Evolutionary conservation across 2,113 vertebrate species (phyloP), one percentile per base, ranked within the genome.

Genomic region (Anguilla japonica): DNA sequence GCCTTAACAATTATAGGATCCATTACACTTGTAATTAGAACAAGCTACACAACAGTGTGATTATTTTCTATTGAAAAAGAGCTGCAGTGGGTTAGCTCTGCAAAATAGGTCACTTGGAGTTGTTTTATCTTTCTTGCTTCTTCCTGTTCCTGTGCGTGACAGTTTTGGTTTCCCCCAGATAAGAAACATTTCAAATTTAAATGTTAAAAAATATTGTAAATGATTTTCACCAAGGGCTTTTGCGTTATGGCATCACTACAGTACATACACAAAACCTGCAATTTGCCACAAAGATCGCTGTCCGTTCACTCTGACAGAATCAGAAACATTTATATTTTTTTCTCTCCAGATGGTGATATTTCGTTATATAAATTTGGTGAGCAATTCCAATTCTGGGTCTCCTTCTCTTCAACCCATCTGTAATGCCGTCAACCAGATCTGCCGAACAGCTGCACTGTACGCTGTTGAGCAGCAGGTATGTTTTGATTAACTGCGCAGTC

Each of bases 341-440:
- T 82, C 46, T 94, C 94, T 95, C 95, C 97, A 97, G 97, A 96
- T 97, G 96, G 96, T 91, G 95, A 96, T 95, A 97, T 97, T 96
- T 96, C 97, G 97, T 97, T 96, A 97, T 95, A 96, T 94, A 96
- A 96, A 96, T 93, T 95, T 93, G 93, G 95, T 96, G 95, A 97
- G 96, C 96, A 96, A 95, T 91, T 94, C 94, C 93, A 96, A 95
- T 95, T 94, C 96, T 96, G 95, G 91, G 87, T 95, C 88, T 95
- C 90, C 96, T 96, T 90, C 93, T 46, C 46, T 26, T 84, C 40
- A 40, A 9, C 11, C 92, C 93, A 93, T 93, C 95, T 93, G 95
- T 96, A 96, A 95, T 95, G 95, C 94, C 94, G 94, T 96, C 94
- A 34, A 96, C 93, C 94, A 94, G 94, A 94, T 93, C 96, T 95